These are phyloP conservation scores for Physella acuta DNA, from an alignment of 1,140 invertebrate species.

Conservation along the genomic window DNA sequence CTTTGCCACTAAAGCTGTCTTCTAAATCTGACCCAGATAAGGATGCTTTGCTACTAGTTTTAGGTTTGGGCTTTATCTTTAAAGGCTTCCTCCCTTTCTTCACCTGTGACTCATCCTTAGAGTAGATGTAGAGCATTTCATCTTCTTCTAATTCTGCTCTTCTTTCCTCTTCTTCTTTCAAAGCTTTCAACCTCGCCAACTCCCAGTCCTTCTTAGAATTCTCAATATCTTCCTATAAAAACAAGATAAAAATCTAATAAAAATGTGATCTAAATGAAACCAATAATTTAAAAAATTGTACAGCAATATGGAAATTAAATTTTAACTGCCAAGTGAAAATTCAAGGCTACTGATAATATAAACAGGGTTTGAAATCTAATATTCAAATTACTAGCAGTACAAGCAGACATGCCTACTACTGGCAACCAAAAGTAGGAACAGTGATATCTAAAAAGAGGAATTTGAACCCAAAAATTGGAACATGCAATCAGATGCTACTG, in stretches of 20 bases:
- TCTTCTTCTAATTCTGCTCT: constrained; percentile 70
- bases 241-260: constrained; percentile 13
- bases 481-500: too few relatives aligned
- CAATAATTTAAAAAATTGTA: background rate
- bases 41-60: background rate
- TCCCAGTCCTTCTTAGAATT: constrained; percentile 89
- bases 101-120: constrained; percentile 54
- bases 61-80: constrained; percentile 16
- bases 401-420: too few relatives aligned
- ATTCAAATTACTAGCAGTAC: too few relatives aligned
- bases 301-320: background rate
- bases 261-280: background rate
- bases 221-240: constrained; percentile 66
- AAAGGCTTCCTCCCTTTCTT: constrained; percentile 34
- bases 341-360: too few relatives aligned
- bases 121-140: constrained; percentile 63
- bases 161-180: constrained; percentile 64
- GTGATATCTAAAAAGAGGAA: too few relatives aligned
- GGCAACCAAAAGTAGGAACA: too few relatives aligned
- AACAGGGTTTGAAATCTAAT: too few relatives aligned
- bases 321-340: background rate
- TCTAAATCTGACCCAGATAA: constrained; percentile 16
- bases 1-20: constrained; percentile 3
- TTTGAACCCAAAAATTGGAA: too few relatives aligned
- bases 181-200: constrained; percentile 72